These are phyloP conservation scores for Sinodicranocentrus sp. DNA, from an alignment of 2,888 invertebrate genomes.

Conservation along the genomic window DNA sequence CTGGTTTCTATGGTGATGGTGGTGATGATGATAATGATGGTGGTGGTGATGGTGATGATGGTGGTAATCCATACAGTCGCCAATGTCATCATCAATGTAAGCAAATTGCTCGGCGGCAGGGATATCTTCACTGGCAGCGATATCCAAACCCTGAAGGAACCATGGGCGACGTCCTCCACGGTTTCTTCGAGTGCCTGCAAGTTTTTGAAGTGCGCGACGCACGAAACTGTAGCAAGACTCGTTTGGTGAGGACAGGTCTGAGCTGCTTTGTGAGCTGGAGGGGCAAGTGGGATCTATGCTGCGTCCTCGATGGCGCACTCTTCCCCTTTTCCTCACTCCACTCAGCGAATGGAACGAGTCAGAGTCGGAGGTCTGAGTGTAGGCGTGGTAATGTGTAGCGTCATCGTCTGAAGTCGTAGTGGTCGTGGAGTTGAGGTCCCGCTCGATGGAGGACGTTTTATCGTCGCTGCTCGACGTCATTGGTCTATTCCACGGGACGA, in stretches of 20 bases:
- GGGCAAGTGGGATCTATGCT: slow-evolving; percentile 84
- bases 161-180: slow-evolving; percentile 84
- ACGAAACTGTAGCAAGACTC: slow-evolving; percentile 97
- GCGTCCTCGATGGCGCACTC: slow-evolving; percentile 81
- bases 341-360: slow-evolving; percentile 77
- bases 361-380: slow-evolving; percentile 81
- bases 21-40: slow-evolving; percentile 41
- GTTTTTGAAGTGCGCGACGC: slow-evolving; percentile 89
- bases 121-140: slow-evolving; percentile 68
- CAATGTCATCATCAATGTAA: slow-evolving; percentile 70
- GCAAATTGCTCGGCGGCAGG: slow-evolving; percentile 67
- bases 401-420: slow-evolving; percentile 82
- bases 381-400: slow-evolving; percentile 82
- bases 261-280: slow-evolving; percentile 84
- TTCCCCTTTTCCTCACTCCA: slow-evolving; percentile 79
- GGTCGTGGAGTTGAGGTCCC: slow-evolving; percentile 78
- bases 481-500: slow-evolving; percentile 95
- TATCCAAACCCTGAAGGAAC: slow-evolving; percentile 85
- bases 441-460: slow-evolving; percentile 78
- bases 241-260: slow-evolving; percentile 93
- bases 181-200: slow-evolving; percentile 84
- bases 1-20: slow-evolving; percentile 39
- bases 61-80: slow-evolving; percentile 39
- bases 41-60: slow-evolving; percentile 44
- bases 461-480: slow-evolving; percentile 79